phyloP scores from a whole-genome alignment of 2,888 invertebrate genomes.

The Agelastica alni region DNA sequence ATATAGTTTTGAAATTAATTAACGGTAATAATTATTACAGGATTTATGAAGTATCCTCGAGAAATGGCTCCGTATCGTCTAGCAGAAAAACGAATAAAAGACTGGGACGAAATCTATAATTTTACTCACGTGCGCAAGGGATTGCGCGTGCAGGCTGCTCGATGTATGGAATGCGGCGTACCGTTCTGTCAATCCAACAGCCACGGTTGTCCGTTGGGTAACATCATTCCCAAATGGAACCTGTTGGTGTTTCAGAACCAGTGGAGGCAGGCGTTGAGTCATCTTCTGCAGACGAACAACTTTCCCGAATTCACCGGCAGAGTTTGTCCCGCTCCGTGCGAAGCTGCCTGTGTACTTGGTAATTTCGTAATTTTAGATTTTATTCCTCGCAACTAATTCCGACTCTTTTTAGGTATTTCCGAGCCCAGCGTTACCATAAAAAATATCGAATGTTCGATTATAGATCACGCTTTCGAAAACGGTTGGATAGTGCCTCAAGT shows the following conservation, averaged over 20 bases:
- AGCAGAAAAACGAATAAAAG: conserved; percentile 81
- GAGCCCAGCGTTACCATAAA: conserved; percentile 98
- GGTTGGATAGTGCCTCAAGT: conserved; percentile 69
- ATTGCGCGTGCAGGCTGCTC: conserved; percentile 87
- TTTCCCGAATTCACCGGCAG: conserved; percentile 79
- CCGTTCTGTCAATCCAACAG: conserved; percentile 92
- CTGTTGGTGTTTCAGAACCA: conserved; percentile 92
- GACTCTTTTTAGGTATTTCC: conserved; percentile 68
- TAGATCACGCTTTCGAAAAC: conserved; percentile 96
- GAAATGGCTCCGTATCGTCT: conserved; percentile 86
- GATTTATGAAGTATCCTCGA: conserved; percentile 95
- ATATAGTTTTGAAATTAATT: too few relatives aligned
- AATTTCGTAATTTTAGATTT: conserved; percentile 3
- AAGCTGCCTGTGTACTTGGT: conserved; percentile 86
- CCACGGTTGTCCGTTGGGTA: conserved; percentile 96
- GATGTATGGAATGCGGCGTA: conserved; percentile 99
- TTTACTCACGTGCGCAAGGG: conserved; percentile 83
- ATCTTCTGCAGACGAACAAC: conserved; percentile 96
- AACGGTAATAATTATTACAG: conserved; percentile 50
- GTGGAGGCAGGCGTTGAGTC: conserved; percentile 92
- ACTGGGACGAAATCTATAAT: conserved; percentile 98
- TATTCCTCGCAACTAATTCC: neutral
- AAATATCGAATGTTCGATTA: conserved; percentile 98
- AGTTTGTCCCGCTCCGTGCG: conserved; percentile 96
- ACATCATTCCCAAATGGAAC: conserved; percentile 99